Evolutionary conservation across 2,797 vertebrate genomes (phyloP), one percentile per base, ranked within the genome.

Genomic region (Danio choprae): DNA sequence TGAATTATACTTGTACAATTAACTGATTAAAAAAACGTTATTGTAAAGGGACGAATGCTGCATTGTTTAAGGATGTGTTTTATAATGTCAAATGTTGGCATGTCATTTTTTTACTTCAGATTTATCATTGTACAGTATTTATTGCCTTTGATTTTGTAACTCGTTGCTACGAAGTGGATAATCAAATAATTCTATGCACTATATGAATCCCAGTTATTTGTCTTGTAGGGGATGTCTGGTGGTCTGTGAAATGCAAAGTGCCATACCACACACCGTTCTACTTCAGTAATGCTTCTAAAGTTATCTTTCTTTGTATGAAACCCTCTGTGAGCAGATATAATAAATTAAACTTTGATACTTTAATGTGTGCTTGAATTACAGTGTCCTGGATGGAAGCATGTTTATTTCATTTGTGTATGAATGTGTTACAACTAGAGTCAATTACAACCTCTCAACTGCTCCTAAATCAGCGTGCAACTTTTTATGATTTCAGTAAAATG

Each of bases 71-170:
- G 62, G 69, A 74, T 69, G 80, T 75, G 86, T 64, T 87, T 87
- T 75, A 79, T 82, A 74, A 77, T 88, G 87, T 87, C 84, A 81
- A 77, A 81, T 87, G 75, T 67, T 67, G 81, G 56, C 77, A 81
- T 88, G 77, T 81, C 77, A 81, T 80, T 72, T 86, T 80, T 81
- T 78, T 48, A 77, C 85, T 71, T 86, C 76, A 86, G 86, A 83
- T 84, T 71, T 88, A 84, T 88, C 84, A 77, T 83, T 89, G 90
- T 90, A 90, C 87, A 91, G 89, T 89, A 91, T 90, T 90, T 91
- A 90, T 90, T 89, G 74, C 83, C 83, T 83, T 81, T 48, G 74
- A 83, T 85, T 70, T 78, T 70, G 78, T 72, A 56, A 80, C 82
- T 38, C 65, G 48, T 67, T 81, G 55, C 74, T 81, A 73, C 79